Evolutionary conservation across 2,888 invertebrate species (phyloP), one percentile per base, ranked within the genome.

Genomic region (Macrophya alboannulata): DNA sequence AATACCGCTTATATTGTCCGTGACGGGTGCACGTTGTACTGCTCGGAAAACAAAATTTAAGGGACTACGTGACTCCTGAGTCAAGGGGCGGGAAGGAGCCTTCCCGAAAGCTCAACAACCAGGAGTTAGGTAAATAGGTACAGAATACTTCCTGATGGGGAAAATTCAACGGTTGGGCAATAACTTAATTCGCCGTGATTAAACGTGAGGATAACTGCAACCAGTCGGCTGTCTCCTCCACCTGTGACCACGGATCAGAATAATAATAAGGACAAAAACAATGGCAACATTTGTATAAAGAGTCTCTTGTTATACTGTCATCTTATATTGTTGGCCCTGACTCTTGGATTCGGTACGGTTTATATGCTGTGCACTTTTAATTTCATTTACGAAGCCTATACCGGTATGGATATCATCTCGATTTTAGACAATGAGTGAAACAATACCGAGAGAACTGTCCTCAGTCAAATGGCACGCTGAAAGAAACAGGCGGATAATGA

Each of bases 11-110:
- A 83, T 48, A 83, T 83, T 68, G 48, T 48, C 68, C 43, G 51
- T 68, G 65, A 68, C 65, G 83, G 81, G 81, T 45, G 62, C 40
- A 77, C 77, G 77, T 74, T 68, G 45, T 74, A 77, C 77, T 17
- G 77, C 77, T 77, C 31, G 55, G 77, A 77, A 65, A 62, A 81
- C 62, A 62, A 81, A 81, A 81, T 62, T 62, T 40, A 62, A 81
- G 43, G 21, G n/a, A 59, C 79, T 81, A 62, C 62, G 43, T 59
- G 81, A 43, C 81, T 62, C 40, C 40, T 12, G 59, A 81, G 21
- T 51, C 55, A 37, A 77, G 55, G 55, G 74, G 43, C 74, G 43
- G 77, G 31, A 77, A 77, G 48, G 21, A 77, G 77, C 17, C 77
- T 77, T 37, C 17, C 37, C 77, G 37, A 77, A 51, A 21, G 55